These are phyloP conservation scores for Campoletis sonorensis DNA, from an alignment of 1,140 invertebrate species.

Conservation along the genomic window DNA sequence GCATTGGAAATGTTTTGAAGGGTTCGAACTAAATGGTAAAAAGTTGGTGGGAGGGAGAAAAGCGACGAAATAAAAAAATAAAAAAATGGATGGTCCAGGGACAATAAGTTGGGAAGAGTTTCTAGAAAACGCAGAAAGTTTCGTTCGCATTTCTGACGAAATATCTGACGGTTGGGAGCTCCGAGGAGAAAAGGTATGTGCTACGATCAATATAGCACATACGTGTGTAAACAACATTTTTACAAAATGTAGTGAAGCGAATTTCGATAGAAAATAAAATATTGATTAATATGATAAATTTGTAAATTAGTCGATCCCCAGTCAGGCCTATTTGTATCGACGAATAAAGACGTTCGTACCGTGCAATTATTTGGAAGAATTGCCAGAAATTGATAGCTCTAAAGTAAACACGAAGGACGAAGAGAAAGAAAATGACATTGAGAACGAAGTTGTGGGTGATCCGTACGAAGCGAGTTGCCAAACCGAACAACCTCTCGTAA, in stretches of 20 bases:
- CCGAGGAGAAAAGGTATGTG: slow-evolving; percentile 67
- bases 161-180: slow-evolving; percentile 71
- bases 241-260: neutral
- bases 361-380: slow-evolving; percentile 56
- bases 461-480: slow-evolving; percentile 66
- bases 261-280: slow-evolving; percentile 11
- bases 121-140: slow-evolving; percentile 64
- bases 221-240: neutral
- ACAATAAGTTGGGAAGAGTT: slow-evolving; percentile 74
- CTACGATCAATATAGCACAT: slow-evolving; percentile 50
- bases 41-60: neutral
- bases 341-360: slow-evolving; percentile 63
- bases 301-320: slow-evolving; percentile 60
- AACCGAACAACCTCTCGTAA: slow-evolving; percentile 65
- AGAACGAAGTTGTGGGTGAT: slow-evolving; percentile 60
- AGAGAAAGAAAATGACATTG: slow-evolving; percentile 27
- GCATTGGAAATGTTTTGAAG: neutral
- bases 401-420: slow-evolving; percentile 18
- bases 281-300: slow-evolving; percentile 32
- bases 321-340: slow-evolving; percentile 67
- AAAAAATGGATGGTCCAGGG: slow-evolving; percentile 70
- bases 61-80: neutral
- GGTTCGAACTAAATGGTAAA: neutral
- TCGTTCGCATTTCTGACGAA: slow-evolving; percentile 63
- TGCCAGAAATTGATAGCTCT: slow-evolving; percentile 2